Evolutionary conservation across 2,797 vertebrate species (phyloP), one percentile per base, ranked within the genome.

Genomic region (Furcifer pardalis): DNA sequence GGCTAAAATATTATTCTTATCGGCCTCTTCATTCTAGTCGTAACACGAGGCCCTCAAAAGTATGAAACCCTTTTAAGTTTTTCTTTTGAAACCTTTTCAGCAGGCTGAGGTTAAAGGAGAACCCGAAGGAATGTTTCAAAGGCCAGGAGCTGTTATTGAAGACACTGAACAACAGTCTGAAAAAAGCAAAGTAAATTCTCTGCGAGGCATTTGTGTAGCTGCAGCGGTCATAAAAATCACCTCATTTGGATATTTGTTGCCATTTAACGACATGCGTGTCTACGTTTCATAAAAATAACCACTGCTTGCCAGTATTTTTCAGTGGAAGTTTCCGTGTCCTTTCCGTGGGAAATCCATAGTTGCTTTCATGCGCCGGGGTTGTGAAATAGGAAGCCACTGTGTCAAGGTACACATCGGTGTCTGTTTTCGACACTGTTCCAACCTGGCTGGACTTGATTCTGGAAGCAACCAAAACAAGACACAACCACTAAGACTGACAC

Each of bases 111-210:
- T 93, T 92, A 96, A 95, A 95, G 91, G 86, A 91, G 89, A 93
- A 87, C 87, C 94, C 93, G 96, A 96, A 84, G 95, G 88, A 92
- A 93, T 90, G 90, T 84, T 89, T 91, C 92, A 92, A 93, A 95
- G 92, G 72, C 90, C 91, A 93, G 94, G 87, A 92, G 88, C 92
- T 89, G 81, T 94, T 91, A 95, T 91, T 92, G 95, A 95, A 86
- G 94, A 93, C 92, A 88, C 89, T 88, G 95, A 95, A 88, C 95
- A 96, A 88, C 95, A 95, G 90, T 87, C 87, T 85, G 95, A 96
- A 93, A 95, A 76, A 92, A 93, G 93, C 91, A 96, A 95, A 94
- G 94, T 96, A 94, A 94, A 94, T 95, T 89, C 90, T 82, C 49
- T 84, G 86, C 88, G 81, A 85, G 78, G 89, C 93, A 37, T 86